These are phyloP conservation scores for Empis livida DNA, from an alignment of 2,888 invertebrate genomes.

Conservation along the genomic window DNA sequence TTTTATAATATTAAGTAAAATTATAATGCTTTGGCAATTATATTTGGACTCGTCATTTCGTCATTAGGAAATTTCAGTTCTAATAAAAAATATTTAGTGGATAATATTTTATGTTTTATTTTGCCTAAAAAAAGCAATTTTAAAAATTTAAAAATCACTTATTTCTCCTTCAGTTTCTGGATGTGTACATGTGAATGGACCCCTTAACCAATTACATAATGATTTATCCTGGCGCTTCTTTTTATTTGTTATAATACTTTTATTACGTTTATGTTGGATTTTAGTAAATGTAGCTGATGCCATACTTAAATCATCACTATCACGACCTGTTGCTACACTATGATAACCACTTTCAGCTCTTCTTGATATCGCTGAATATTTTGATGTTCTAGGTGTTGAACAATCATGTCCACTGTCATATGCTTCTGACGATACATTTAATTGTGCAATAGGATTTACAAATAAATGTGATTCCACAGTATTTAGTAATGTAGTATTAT, in stretches of 20 bases:
- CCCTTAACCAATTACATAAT: slow-evolving; percentile 61
- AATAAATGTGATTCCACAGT: slow-evolving; percentile 29
- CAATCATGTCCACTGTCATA: slow-evolving; percentile 78
- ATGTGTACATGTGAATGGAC: slow-evolving; percentile 65
- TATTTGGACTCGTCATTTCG: no score
- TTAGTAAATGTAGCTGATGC: slow-evolving; percentile 47
- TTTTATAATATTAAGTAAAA: no score
- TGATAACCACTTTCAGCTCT: slow-evolving; percentile 85
- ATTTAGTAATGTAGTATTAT: slow-evolving; percentile 29
- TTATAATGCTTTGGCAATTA: no score
- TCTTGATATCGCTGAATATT: slow-evolving; percentile 66
- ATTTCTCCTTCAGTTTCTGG: slow-evolving; percentile 58
- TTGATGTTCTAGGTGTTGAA: slow-evolving; percentile 70
- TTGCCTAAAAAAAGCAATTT: no score
- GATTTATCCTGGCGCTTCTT: slow-evolving; percentile 59
- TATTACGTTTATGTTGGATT: slow-evolving; percentile 5
- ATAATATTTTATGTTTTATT: no score
- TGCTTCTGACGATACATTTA: slow-evolving; percentile 42
- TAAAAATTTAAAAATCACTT: slow-evolving; percentile 47
- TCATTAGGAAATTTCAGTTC: no score
- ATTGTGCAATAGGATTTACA: slow-evolving; percentile 24
- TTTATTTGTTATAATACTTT: slow-evolving; percentile 23
- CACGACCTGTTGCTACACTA: slow-evolving; percentile 62
- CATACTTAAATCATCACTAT: slow-evolving; percentile 77
- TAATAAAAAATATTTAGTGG: no score